A percentile compares a stretch with the other conserved stretches of the same genome.
Conservation (phyloP, 2,113 vertebrate genomes). For the Aplodontia rufa region DNA sequence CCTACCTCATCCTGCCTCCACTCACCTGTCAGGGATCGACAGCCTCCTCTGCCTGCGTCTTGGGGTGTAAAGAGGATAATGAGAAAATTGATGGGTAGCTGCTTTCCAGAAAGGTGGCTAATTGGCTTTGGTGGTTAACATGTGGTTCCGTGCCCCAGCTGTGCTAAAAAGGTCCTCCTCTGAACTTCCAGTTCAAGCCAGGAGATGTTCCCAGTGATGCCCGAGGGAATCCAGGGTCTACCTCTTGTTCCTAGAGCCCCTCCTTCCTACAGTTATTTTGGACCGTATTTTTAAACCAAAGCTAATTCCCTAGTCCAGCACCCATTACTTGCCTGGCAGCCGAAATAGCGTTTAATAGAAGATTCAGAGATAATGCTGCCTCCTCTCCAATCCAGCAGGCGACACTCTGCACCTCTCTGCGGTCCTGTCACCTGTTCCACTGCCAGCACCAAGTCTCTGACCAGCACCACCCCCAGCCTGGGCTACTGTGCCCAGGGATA, state of each 20-base stretch:
- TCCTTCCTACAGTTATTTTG: not conserved
- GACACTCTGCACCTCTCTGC: not conserved
- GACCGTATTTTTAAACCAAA: not conserved
- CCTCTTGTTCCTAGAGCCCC: not conserved
- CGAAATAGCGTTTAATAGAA: not conserved
- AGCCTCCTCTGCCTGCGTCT: not conserved
- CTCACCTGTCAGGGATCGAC: not conserved
- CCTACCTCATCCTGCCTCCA: fast-evolving
- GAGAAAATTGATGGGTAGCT: not conserved
- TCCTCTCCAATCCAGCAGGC: fast-evolving
- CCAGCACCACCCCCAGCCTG: not conserved
- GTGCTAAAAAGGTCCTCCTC: not conserved
- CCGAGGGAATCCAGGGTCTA: too few species aligned
- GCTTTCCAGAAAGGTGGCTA: not conserved
- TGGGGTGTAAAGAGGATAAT: not conserved
- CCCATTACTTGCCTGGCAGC: not conserved
- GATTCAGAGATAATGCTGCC: too few species aligned
- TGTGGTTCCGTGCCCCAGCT: not conserved
- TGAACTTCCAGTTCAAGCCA: not conserved
- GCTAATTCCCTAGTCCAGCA: not conserved
- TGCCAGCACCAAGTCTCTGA: not conserved
- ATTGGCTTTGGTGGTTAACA: not conserved
- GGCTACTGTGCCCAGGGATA: fast-evolving
- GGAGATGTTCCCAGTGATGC: not conserved
- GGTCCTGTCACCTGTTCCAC: fast-evolving